Evolutionary conservation across 2,113 vertebrate species (phyloP), one percentile per base, ranked within the genome.

Genomic region (Rhizomys pruinosus): DNA sequence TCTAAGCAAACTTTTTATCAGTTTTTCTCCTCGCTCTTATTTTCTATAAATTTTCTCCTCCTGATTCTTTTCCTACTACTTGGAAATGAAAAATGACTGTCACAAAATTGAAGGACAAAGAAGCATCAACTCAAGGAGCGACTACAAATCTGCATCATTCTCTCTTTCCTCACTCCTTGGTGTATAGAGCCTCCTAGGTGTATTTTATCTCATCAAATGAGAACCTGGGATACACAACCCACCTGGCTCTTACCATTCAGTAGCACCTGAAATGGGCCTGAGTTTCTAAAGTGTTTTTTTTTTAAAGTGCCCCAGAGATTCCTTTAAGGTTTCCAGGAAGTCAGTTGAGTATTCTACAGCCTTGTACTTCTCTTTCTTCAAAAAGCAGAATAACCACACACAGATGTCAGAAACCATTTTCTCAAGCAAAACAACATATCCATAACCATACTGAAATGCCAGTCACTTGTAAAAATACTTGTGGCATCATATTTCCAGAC

Each of bases 401-500:
- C 55, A 89, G 59, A 69, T 47, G 80, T 72, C 23, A 6, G 42
- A 20, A 91, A 7, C 25, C 63, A 27, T 90, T 90, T 22, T 82
- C 64, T 27, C 52, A 34, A 32, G 59, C 52, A 87, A 68, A 11
- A 42, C 22, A 44, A 37, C 59, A 55, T 78, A 89, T 73, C 74
- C 52, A 59, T 57, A 86, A 82, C 13, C 80, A 42, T 89, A 55
- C 39, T 87, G 22, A 95, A 91, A 23, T 47, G 16, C 71, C 25
- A 55, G 64, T 64, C 34, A 42, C 77, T 89, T 90, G 59, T 84
- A 77, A 95, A 94, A 94, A 66, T 55, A 87, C 9, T 3, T 80
- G 66, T 87, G n/a, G 47, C n/a, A 42, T 66, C 10, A 2, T 73
- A 44, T 27, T 88, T 88, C 84, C 55, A 87, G 68, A 42, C 81